Percentiles rank a stretch among this genome's conserved stretches.
Evolutionary conservation across 2,113 vertebrate genomes (phyloP).

Genomic region (Meriones unguiculatus): DNA sequence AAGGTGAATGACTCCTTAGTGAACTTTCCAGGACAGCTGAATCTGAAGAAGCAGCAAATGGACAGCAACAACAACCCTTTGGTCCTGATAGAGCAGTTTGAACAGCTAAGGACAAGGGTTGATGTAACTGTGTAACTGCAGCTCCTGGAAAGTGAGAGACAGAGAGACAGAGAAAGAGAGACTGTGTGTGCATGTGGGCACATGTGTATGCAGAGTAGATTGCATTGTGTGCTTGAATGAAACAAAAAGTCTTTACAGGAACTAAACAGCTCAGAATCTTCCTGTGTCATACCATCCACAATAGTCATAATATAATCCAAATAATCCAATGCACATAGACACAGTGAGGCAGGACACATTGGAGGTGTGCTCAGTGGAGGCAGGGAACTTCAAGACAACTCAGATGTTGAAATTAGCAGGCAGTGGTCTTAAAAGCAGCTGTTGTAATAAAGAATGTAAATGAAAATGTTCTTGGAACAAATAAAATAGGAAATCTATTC

Average conservation of each 20-base stretch:
- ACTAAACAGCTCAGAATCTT: background rate
- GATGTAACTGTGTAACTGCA: background rate
- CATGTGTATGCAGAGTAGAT: background rate
- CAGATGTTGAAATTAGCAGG: background rate
- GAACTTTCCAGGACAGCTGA: background rate
- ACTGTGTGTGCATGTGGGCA: background rate
- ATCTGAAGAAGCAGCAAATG: background rate
- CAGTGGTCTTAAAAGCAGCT: background rate
- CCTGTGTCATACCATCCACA: background rate
- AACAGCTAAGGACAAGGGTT: background rate
- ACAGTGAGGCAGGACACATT: background rate
- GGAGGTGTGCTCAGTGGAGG: background rate
- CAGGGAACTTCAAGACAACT: background rate
- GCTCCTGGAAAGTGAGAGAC: background rate
- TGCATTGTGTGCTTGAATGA: background rate
- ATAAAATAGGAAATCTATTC: constrained; percentile 25
- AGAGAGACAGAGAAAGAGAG: too few species aligned
- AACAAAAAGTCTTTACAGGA: background rate
- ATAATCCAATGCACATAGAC: background rate
- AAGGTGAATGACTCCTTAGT: background rate
- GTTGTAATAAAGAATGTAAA: background rate
- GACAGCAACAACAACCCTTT: background rate
- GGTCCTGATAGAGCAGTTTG: background rate
- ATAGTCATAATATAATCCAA: background rate
- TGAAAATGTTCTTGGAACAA: background rate